These are phyloP conservation scores for Triplophysa siluroides DNA, from an alignment of 2,113 vertebrate genomes.

Conservation along the genomic window DNA sequence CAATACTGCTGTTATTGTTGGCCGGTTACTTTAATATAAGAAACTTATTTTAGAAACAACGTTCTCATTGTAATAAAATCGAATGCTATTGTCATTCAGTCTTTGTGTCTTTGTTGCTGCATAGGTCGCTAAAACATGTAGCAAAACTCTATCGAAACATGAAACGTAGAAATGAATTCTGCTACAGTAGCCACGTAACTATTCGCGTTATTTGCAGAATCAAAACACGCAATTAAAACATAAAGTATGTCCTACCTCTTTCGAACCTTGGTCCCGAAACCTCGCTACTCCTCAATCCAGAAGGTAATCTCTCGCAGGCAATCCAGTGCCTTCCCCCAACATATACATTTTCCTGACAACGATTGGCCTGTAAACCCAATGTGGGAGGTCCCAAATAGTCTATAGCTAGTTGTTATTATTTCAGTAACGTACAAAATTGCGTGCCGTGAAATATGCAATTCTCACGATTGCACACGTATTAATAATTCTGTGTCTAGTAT, in stretches of 20 bases:
- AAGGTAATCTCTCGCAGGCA: conserved; percentile 18
- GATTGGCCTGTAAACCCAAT: conserved; percentile 25
- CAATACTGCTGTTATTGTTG: background rate
- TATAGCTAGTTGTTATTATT: background rate
- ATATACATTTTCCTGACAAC: conserved; percentile 4
- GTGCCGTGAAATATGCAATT: background rate
- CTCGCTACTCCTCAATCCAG: conserved; percentile 1
- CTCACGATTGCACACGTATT: too few species aligned
- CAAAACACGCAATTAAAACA: conserved; percentile 29
- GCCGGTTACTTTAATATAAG: background rate
- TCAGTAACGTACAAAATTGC: background rate
- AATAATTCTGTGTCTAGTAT: too few species aligned
- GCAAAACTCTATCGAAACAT: background rate
- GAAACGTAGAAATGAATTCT: background rate
- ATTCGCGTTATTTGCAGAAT: background rate
- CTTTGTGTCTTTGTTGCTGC: conserved; percentile 40
- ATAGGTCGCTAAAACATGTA: background rate
- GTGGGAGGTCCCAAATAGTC: conserved; percentile 24
- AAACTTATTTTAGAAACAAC: background rate
- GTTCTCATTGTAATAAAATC: conserved; percentile 23
- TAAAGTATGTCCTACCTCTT: conserved; percentile 43
- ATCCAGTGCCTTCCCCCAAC: conserved; percentile 15
- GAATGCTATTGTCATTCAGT: conserved; percentile 41
- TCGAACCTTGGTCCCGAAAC: conserved; percentile 26
- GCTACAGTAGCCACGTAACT: background rate